Base-by-base conservation (phyloP, 2,888 invertebrate species). In the Reticulitermes lucifugus region DNA sequence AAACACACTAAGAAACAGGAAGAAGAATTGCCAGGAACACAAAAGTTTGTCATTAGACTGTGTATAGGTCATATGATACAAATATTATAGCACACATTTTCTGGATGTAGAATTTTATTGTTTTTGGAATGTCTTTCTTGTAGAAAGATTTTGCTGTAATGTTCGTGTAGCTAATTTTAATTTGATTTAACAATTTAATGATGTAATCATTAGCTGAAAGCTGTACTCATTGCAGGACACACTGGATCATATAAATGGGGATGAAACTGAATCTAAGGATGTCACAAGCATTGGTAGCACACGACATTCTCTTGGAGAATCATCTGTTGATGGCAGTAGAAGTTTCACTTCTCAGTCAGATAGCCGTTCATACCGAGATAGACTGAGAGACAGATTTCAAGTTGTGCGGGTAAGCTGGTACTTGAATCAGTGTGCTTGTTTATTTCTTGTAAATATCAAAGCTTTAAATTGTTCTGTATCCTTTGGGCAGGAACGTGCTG, bases 341-440 rank as follows among this genome's bases (percentile, higher is more conserved):
- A 89, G 88, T 83, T 86, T 87, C 9, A 88, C 88, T 21, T 87
- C 88, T 10, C 88, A 88, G 77, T 89, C 89, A 22, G 90, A 90
- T 80, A 88, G 88, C 14, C 89, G 89, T 86, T 90, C 91, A 1
- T 91, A 91, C 86, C 88, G 90, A 86, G 91, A 91, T 70, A 89
- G 89, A 87, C 89, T 91, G 46, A 89, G 89, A 85, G 90, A 90
- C 85, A 88, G 91, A 82, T 90, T 91, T 86, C 89, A 89, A 85
- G 88, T 88, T 83, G 89, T 91, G 43, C 43, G 25, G n/a, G 81
- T 88, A n/a, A 83, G 43, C 12, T 65, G 65, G 25, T 65, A n/a
- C 65, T 25, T 65, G 0, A 65, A n/a, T 25, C 5, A 25, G 65
- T n/a, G 65, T 65, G 25, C n/a, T 65, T n/a, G 14, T 65, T 65